A percentile compares a stretch with the other conserved stretches of the same genome.
Evolutionary conservation across 1,140 invertebrate species (phyloP).

Genomic region (Sipha flava): DNA sequence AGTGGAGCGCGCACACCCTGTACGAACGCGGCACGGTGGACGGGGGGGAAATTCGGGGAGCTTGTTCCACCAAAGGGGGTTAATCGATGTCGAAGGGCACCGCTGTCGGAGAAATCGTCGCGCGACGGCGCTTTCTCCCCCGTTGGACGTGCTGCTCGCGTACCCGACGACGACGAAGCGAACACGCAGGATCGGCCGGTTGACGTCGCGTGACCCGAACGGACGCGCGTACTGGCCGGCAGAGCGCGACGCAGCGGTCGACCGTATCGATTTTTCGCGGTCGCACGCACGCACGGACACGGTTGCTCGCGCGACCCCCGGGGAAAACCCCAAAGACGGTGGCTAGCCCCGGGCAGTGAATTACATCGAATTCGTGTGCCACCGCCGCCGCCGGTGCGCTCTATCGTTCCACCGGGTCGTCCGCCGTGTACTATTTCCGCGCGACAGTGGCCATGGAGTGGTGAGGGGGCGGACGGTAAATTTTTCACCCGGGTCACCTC

Average conservation of each 20-base stretch:
- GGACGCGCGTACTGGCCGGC: not conserved
- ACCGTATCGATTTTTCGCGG: slow-evolving; percentile 12
- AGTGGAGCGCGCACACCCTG: too few relatives aligned
- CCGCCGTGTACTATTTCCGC: not conserved
- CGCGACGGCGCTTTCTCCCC: not conserved
- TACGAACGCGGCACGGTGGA: too few relatives aligned
- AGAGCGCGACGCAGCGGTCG: not conserved
- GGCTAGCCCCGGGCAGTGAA: not conserved
- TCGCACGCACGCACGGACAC: not conserved
- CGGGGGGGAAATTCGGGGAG: not conserved
- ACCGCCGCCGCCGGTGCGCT: not conserved
- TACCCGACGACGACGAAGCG: too few relatives aligned
- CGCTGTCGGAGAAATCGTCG: not conserved
- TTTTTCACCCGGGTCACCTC: too few relatives aligned
- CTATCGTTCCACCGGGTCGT: not conserved
- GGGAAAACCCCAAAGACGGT: not conserved
- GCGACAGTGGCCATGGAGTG: too few relatives aligned
- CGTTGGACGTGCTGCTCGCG: not conserved
- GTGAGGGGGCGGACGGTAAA: not conserved
- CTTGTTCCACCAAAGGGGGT: not conserved
- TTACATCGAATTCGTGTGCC: not conserved
- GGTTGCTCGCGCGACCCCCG: not conserved
- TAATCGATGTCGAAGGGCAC: slow-evolving; percentile 29
- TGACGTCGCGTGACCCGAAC: slow-evolving; percentile 16
- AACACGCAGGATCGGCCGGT: not conserved